These are phyloP conservation scores for Myotis daubentonii DNA, from an alignment of 2,797 vertebrate genomes.

Conservation along the genomic window DNA sequence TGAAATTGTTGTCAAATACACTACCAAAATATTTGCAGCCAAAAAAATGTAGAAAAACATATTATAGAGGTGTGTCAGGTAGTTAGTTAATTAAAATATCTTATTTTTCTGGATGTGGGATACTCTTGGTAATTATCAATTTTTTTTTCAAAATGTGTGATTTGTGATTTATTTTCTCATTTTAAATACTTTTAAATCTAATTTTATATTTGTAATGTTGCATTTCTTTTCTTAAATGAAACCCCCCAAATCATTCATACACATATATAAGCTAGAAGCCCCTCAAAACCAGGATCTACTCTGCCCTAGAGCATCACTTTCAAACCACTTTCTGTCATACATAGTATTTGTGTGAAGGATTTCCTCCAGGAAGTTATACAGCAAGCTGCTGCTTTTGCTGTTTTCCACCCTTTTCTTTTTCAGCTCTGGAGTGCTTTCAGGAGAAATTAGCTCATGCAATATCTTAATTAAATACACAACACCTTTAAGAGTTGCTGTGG, in stretches of 20 bases:
- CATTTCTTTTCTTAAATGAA: constrained; percentile 11
- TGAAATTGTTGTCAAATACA: not conserved
- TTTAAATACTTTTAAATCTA: constrained; percentile 28
- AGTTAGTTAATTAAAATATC: not conserved
- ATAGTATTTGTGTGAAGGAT: not conserved
- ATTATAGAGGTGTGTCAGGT: not conserved
- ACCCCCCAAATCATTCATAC: not conserved
- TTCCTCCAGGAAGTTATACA: not conserved
- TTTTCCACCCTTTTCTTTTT: not conserved
- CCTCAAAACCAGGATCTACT: not conserved
- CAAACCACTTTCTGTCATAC: not conserved
- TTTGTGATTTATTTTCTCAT: not conserved
- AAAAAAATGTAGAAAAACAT: not conserved
- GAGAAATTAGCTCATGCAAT: not conserved
- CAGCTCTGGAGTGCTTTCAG: not conserved
- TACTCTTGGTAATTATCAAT: not conserved
- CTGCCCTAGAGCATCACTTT: not conserved
- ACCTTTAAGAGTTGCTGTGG: not conserved
- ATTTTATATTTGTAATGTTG: not conserved
- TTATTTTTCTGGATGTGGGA: not conserved
- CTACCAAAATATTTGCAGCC: not conserved
- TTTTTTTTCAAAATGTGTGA: constrained; percentile 9
- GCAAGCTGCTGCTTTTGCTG: not conserved
- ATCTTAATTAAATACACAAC: not conserved
- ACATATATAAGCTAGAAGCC: not conserved